Conservation (phyloP, 2,797 vertebrate species). For the Pitangus sulphuratus region DNA sequence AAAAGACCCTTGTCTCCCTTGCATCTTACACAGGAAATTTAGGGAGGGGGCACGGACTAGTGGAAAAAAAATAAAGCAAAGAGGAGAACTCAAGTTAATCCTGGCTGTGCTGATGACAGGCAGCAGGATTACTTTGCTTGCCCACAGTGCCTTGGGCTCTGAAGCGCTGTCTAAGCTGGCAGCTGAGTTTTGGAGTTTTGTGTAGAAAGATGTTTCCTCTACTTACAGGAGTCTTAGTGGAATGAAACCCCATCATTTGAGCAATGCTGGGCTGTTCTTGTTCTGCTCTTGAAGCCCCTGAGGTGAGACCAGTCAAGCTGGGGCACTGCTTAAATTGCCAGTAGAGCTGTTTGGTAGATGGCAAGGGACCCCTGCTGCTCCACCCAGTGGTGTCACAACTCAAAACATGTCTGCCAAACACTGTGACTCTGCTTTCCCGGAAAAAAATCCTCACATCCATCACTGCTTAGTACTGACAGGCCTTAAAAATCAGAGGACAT, state of each 20-base stretch:
- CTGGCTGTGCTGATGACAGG: neutral
- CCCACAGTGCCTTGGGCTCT: neutral
- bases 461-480: neutral
- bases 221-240: neutral
- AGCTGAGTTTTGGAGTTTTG: neutral
- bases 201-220: neutral
- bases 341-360: neutral
- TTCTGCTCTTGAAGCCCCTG: neutral
- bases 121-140: neutral
- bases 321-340: neutral
- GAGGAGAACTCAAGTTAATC: neutral
- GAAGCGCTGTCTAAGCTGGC: neutral
- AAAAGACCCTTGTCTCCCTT: neutral
- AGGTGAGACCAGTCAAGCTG: neutral
- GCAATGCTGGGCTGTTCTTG: neutral
- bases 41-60: neutral
- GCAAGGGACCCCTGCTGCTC: neutral
- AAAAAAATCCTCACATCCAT: neutral
- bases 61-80: neutral
- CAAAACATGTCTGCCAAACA: neutral
- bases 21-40: neutral
- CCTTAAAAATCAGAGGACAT: neutral
- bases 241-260: neutral
- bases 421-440: neutral
- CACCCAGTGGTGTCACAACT: neutral